Evolutionary conservation across 2,797 vertebrate species (phyloP).

Genomic region (Protosalanx chinensis): DNA sequence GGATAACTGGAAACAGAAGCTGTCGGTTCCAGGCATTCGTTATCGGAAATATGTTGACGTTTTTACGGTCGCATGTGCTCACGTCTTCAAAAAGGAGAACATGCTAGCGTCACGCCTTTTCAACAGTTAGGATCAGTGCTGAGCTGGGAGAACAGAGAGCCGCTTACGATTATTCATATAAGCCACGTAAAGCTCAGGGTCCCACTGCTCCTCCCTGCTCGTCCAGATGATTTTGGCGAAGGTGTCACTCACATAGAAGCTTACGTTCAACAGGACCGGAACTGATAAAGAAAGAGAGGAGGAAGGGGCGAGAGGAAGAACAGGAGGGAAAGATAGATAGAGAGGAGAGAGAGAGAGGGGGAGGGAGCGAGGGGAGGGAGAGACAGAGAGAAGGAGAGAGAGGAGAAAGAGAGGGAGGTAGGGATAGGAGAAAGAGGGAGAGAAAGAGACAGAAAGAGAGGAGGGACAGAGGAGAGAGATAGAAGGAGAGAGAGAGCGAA

Average conservation of each 20-base stretch:
- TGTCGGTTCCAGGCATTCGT: neutral
- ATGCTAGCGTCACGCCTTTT: constrained; percentile 32
- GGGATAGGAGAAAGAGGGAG: constrained; percentile 1
- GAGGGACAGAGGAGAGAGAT: constrained; percentile 46
- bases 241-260: constrained; percentile 76
- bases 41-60: constrained; percentile 30
- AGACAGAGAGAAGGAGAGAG: no score
- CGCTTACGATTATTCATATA: constrained; percentile 80
- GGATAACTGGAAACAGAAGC: constrained; percentile 6
- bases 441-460: constrained; percentile 31
- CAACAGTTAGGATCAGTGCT: constrained; percentile 37
- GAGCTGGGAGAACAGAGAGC: constrained; percentile 27
- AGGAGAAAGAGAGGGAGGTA: no score
- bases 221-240: constrained; percentile 81
- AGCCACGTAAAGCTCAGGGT: constrained; percentile 75
- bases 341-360: constrained; percentile 18
- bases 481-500: constrained; percentile 21
- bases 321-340: constrained; percentile 17
- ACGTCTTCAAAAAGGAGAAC: constrained; percentile 34
- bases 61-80: neutral
- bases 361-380: no score
- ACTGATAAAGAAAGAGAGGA: constrained; percentile 66
- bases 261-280: constrained; percentile 75
- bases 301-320: constrained; percentile 28
- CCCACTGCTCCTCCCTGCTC: constrained; percentile 62